Conservation (phyloP, 2,797 vertebrate species). For the Phalanger gymnotis region DNA sequence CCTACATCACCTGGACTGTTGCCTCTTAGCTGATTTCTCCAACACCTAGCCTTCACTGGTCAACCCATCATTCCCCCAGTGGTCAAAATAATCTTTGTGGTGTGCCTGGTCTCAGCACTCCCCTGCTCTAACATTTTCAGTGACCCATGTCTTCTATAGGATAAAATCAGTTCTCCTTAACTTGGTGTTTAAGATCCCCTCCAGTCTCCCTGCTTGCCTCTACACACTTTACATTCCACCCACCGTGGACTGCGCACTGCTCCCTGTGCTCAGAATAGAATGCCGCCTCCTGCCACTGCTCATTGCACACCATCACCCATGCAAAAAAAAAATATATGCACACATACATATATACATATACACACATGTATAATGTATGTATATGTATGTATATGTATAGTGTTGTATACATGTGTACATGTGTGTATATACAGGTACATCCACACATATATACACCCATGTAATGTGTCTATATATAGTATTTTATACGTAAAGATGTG, state of each 20-base stretch:
- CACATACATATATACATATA: no score
- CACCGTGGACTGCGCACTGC: not conserved
- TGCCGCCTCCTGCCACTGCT: not conserved
- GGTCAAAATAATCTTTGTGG: not conserved
- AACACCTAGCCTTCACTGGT: not conserved
- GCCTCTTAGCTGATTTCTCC: not conserved
- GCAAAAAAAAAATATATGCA: not conserved
- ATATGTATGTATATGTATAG: no score
- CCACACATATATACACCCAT: no score
- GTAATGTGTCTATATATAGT: no score
- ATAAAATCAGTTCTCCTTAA: not conserved
- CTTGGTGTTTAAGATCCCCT: not conserved
- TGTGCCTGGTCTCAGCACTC: not conserved
- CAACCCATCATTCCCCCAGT: not conserved
- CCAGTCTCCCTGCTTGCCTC: not conserved
- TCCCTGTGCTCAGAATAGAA: not conserved
- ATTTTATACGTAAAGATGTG: not conserved
- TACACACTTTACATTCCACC: not conserved
- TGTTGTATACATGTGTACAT: no score
- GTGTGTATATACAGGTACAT: accelerated
- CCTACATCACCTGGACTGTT: not conserved
- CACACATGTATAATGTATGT: not conserved
- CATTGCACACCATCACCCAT: not conserved
- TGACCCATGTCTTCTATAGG: not conserved
- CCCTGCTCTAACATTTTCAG: not conserved